These are phyloP conservation scores for Hypocryptadius cinnamomeus DNA, from an alignment of 2,113 vertebrate species.

Conservation along the genomic window DNA sequence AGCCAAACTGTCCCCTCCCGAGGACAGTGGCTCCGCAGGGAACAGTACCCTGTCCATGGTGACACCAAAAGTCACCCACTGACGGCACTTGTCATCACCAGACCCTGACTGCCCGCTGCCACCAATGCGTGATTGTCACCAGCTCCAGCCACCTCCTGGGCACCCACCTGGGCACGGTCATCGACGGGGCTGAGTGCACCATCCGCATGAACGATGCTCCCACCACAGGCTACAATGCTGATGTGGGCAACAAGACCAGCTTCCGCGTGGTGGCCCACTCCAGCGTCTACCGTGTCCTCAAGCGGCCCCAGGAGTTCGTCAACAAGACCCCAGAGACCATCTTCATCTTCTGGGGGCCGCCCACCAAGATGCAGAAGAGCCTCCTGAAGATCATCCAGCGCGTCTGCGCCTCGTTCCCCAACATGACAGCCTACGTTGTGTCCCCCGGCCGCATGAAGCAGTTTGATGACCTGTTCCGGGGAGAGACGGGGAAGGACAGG, in stretches of 20 bases:
- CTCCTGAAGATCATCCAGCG: constrained; percentile 86
- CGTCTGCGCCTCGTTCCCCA: constrained; percentile 78
- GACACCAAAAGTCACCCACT: neutral
- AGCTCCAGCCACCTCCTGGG: constrained; percentile 94
- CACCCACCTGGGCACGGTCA: constrained; percentile 75
- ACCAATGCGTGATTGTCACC: constrained; percentile 86
- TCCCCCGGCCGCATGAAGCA: constrained; percentile 82
- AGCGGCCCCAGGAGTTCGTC: constrained; percentile 83
- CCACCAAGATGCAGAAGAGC: constrained; percentile 83
- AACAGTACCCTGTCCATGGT: neutral
- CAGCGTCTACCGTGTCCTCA: constrained; percentile 86
- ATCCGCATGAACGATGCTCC: constrained; percentile 98
- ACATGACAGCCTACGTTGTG: constrained; percentile 80
- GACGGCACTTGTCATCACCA: neutral
- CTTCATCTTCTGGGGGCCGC: constrained; percentile 93
- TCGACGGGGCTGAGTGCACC: constrained; percentile 83
- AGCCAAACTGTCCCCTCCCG: neutral
- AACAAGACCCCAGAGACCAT: constrained; percentile 75
- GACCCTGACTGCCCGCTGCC: constrained; percentile 83
- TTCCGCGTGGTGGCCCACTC: constrained; percentile 92
- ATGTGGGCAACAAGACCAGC: constrained; percentile 87
- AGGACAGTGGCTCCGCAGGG: neutral
- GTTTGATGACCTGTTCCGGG: constrained; percentile 87
- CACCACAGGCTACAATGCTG: constrained; percentile 76
- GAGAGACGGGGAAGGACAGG: constrained; percentile 93